Conservation (phyloP, 2,888 invertebrate genomes). For the Theristus sp. region DNA sequence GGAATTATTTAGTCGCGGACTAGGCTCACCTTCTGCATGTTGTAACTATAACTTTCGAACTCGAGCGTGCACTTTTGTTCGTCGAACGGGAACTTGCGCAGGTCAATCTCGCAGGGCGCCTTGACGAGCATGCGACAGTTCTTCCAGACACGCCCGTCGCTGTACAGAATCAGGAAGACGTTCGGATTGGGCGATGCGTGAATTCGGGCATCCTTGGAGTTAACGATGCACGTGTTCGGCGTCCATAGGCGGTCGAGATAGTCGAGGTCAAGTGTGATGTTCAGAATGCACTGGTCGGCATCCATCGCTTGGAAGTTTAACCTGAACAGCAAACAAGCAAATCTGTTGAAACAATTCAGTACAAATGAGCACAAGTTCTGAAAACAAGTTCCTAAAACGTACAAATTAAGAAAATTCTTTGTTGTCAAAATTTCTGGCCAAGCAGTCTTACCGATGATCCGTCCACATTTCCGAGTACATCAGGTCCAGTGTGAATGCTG, state of each 20-base stretch:
- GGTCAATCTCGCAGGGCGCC: conserved; percentile 7
- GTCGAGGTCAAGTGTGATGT: conserved; percentile 5
- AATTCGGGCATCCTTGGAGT: not conserved
- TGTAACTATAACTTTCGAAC: conserved; percentile 8
- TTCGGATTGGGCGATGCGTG: conserved; percentile 7
- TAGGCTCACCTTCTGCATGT: conserved; percentile 6
- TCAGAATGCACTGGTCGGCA: not conserved
- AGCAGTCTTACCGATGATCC: conserved; percentile 2
- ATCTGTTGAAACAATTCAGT: no score
- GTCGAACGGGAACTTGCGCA: conserved; percentile 8
- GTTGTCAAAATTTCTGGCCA: not conserved
- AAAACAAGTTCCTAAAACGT: not conserved
- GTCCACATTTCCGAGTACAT: conserved; percentile 7
- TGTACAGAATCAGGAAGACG: conserved; percentile 7
- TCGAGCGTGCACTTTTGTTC: conserved; percentile 4
- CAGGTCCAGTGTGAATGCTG: conserved; percentile 7
- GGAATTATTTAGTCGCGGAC: no score
- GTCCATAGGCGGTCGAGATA: conserved; percentile 4
- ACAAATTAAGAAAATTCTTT: not conserved
- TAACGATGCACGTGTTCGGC: conserved; percentile 5
- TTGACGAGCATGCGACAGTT: conserved; percentile 5
- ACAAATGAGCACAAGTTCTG: not conserved
- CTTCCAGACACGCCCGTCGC: conserved; percentile 5
- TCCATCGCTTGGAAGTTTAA: not conserved
- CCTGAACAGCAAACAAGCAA: no score